Conservation (phyloP, 2,797 vertebrate genomes). For the Cynodonichthys magdalenae region DNA sequence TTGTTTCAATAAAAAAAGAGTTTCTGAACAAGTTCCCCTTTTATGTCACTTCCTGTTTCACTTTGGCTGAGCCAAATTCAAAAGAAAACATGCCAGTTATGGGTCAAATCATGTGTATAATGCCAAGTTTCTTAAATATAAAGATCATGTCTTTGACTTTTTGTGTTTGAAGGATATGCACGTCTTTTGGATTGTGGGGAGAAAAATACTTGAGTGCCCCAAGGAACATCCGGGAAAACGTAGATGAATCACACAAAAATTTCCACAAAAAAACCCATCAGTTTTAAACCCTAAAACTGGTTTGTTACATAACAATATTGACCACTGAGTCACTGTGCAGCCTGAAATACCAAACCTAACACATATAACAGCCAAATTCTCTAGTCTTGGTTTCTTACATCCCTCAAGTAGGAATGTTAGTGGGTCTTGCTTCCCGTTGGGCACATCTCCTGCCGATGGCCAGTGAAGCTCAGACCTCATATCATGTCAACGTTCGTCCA, state of each 20-base stretch:
- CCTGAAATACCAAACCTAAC: constrained; percentile 1
- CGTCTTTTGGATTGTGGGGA: background rate
- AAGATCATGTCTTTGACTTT: too few species aligned
- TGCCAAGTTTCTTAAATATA: too few species aligned
- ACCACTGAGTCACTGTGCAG: background rate
- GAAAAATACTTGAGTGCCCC: background rate
- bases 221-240: background rate
- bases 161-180: too few species aligned
- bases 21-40: too few species aligned
- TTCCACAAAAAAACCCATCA: background rate
- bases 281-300: background rate
- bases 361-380: constrained; percentile 21
- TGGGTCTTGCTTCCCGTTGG: constrained; percentile 29
- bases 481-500: constrained; percentile 58
- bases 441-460: constrained; percentile 41
- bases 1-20: too few species aligned
- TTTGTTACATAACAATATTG: background rate
- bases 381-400: constrained; percentile 7
- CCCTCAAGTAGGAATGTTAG: constrained; percentile 38
- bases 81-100: too few species aligned
- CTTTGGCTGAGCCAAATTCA: too few species aligned
- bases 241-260: background rate
- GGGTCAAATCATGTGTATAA: too few species aligned
- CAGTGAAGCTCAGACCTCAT: constrained; percentile 42
- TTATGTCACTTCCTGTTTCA: too few species aligned